Evolutionary conservation across 2,888 invertebrate genomes (phyloP).

Genomic region (Zhengitettix transpicula): DNA sequence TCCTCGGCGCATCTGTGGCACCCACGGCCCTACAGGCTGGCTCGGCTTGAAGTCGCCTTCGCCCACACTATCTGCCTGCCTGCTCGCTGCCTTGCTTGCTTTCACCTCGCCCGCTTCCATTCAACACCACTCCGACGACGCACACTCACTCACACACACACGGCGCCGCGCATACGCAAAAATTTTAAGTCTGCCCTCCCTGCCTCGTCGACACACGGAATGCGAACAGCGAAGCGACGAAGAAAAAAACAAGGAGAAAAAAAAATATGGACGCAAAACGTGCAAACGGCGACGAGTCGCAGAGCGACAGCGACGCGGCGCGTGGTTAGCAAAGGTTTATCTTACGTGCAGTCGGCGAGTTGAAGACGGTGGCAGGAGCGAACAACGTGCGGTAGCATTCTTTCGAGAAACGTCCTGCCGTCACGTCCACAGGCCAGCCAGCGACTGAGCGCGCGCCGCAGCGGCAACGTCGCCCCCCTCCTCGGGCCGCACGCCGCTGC

Average conservation of each 20-base stretch:
- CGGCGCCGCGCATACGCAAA: neutral
- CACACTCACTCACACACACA: neutral
- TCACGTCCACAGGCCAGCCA: neutral
- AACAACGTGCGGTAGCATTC: neutral
- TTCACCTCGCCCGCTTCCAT: neutral
- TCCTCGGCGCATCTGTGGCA: neutral
- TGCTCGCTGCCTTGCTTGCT: neutral
- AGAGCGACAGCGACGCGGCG: neutral
- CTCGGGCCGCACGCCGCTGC: constrained; percentile 9
- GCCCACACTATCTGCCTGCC: neutral
- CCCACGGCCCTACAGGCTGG: neutral
- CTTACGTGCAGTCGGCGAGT: too few species aligned
- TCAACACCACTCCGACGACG: neutral
- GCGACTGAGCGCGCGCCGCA: neutral
- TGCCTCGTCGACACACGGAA: too few species aligned
- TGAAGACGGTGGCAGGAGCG: neutral
- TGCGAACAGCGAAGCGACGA: too few species aligned
- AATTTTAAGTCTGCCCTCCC: too few species aligned
- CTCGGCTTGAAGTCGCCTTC: neutral
- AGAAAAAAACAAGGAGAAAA: too few species aligned
- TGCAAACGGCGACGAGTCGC: too few species aligned
- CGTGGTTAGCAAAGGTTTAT: neutral
- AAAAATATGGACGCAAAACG: too few species aligned
- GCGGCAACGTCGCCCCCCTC: neutral
- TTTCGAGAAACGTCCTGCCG: neutral